Base-by-base conservation (phyloP, 2,797 vertebrate species). In the Gymnothorax reevesii region DNA sequence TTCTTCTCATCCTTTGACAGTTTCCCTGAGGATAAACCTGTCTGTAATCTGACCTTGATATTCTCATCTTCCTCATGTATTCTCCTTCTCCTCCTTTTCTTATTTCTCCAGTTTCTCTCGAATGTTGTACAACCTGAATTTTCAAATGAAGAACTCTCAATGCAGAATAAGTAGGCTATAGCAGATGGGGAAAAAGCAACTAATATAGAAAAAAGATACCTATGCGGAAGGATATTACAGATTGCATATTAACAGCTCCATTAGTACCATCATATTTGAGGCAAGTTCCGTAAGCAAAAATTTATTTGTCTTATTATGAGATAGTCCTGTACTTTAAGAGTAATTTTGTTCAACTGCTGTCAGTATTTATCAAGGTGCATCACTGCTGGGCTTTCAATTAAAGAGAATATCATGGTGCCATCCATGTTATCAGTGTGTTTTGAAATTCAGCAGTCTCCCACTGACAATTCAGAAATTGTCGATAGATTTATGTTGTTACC, bases 191-290 rank as follows among this genome's bases (percentile, higher is more conserved):
- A 59, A 59, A 59, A 9, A 8, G 2, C 9, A 9, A 59, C 57
- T 9, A n/a, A 7, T 7, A n/a, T n/a, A 7, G 25, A 66, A 25
- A 25, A 66, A 25, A n/a, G 7, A 25, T 20, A 42, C 27, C 4
- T 42, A 27, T 13, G 12, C 25, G 7, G 71, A 15, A 13, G 71
- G 2, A 73, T 17, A 79, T 52, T 57, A 86, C 73, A 52, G 9
- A 57, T 57, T 77, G 64, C 17, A 15, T 69, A 84, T 86, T 64
- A 20, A 69, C 49, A 84, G 57, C 22, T n/a, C 33, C 77, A 75
- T 83, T 75, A 64, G 86, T 57, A 75, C 6, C 2, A 54, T 52
- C 71, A 22, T 80, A 84, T 25, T n/a, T n/a, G n/a, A n/a, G n/a
- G n/a, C n/a, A n/a, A n/a, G n/a, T n/a, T n/a, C n/a, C n/a, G n/a